Evolutionary conservation across 2,797 vertebrate genomes (phyloP), one percentile per base, ranked within the genome.

Genomic region (Spea hammondii): DNA sequence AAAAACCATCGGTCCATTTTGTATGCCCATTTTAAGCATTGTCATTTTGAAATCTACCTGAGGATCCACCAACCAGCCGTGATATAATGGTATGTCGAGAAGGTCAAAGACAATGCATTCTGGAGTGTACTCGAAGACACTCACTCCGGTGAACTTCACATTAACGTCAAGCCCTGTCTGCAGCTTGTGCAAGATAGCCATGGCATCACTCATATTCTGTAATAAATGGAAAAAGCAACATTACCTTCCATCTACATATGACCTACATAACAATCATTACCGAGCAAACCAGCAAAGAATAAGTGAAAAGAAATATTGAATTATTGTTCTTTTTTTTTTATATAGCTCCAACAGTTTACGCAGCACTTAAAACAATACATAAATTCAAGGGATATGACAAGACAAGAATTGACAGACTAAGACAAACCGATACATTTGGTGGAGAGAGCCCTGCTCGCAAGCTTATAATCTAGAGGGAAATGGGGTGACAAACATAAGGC

Each of bases 21-120:
- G 32, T 32, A 32, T 32, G 32, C 32, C 32, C 12, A 54, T 54
- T 54, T 54, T 54, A 54, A 54, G 7, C 53, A 54, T 54, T 1
- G 12, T 49, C 32, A 32, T 32, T 32, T 32, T 32, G 64, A 0
- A 2, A 80, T 87, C 93, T 89, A 99, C 98, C 95, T 99, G 97
- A 79, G 96, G 98, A 85, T 99, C 98, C 66, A 99, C 95, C 85
- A 99, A 90, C 98, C 98, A 99, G 83, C 98, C 98, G 13, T 99
- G 98, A 88, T 99, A 99, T 78, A 99, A 92, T 7, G 97, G 97
- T 86, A 99, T 99, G 90, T 98, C 97, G 12, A 99, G 95, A 83
- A 99, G 94, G 88, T 99, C 98, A 81, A 99, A 99, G 70, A 99
- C 98, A 17, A 99, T 98, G 92, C 98, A 99, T 87, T 99, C 97